Conservation (phyloP, 2,797 vertebrate species). For the Rhinella marina region DNA sequence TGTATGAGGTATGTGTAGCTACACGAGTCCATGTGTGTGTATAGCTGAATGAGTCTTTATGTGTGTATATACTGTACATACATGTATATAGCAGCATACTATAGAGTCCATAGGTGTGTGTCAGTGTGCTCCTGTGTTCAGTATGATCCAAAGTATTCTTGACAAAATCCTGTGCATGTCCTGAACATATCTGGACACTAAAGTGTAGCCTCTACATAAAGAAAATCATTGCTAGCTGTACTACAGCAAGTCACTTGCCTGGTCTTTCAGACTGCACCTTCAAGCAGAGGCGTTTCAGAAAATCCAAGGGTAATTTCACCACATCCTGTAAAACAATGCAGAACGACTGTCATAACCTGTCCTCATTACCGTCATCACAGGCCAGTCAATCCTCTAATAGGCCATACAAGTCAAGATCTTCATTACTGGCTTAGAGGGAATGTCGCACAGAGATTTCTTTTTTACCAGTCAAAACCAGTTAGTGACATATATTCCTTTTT, state of each 20-base stretch:
- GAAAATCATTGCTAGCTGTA: background rate
- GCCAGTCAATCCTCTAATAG: background rate
- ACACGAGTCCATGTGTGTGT: no score
- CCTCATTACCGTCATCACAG: background rate
- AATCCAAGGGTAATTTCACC: constrained; percentile 91
- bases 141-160: no score
- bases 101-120: no score
- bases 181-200: background rate
- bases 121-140: no score
- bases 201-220: background rate
- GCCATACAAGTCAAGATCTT: background rate
- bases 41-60: no score
- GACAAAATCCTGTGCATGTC: no score
- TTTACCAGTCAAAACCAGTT: no score
- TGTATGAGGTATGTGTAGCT: no score
- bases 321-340: constrained; percentile 81
- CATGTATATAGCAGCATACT: no score
- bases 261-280: constrained; percentile 94
- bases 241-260: constrained; percentile 75
- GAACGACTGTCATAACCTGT: background rate
- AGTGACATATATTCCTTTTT: no score
- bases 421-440: background rate
- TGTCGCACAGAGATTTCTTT: no score
- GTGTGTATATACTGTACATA: no score
- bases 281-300: constrained; percentile 91